Conservation (phyloP, 2,888 invertebrate species). For the Tridacna gigas region DNA sequence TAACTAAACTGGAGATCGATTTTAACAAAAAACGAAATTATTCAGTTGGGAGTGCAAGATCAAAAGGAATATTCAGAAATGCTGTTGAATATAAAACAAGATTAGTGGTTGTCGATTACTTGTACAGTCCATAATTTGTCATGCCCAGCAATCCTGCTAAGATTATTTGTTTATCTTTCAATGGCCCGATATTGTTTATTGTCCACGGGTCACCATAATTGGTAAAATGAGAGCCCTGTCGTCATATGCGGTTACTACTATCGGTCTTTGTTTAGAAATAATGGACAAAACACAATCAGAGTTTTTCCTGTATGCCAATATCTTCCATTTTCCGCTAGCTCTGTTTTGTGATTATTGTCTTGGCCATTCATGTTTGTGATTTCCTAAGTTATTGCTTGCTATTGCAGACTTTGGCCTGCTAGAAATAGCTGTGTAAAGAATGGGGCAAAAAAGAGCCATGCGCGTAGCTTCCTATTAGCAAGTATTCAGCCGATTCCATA, state of each 20-base stretch:
- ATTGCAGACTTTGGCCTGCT: too few relatives aligned
- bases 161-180: neutral
- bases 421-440: too few relatives aligned
- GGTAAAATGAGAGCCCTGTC: neutral
- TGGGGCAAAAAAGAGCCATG: too few relatives aligned
- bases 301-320: neutral
- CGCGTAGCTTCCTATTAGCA: too few relatives aligned
- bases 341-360: too few relatives aligned
- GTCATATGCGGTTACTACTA: neutral
- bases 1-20: too few relatives aligned
- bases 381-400: too few relatives aligned
- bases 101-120: neutral
- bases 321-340: neutral
- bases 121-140: neutral
- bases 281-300: constrained; percentile 9
- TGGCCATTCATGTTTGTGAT: too few relatives aligned
- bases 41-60: too few relatives aligned
- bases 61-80: too few relatives aligned
- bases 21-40: too few relatives aligned
- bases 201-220: neutral
- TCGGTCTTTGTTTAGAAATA: neutral
- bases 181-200: neutral
- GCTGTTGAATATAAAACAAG: neutral
- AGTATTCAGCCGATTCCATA: too few relatives aligned
- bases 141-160: neutral